Evolutionary conservation across 2,113 vertebrate species (phyloP).

Genomic region (Ibidorhyncha struthersii): DNA sequence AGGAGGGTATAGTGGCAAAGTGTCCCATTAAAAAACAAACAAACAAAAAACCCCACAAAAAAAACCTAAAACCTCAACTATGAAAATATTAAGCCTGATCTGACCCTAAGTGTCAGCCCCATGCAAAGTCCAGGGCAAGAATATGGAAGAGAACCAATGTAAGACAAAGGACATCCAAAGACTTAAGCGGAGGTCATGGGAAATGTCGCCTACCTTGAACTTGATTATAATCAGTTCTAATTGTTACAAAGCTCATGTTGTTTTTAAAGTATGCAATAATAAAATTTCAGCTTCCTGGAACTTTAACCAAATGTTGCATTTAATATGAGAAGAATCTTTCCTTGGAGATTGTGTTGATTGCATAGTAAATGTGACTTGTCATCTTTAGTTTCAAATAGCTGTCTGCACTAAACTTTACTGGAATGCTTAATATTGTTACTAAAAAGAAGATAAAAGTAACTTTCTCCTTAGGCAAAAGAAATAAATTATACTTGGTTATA

Average conservation of each 20-base stretch:
- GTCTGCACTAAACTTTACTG: neutral
- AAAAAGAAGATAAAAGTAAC: neutral
- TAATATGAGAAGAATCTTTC: neutral
- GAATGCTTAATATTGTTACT: neutral
- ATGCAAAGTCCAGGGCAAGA: neutral
- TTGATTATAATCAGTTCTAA: conserved; percentile 40
- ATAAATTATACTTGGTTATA: neutral
- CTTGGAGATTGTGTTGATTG: neutral
- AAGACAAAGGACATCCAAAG: neutral
- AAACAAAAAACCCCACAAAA: neutral
- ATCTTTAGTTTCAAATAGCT: neutral
- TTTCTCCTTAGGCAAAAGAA: neutral
- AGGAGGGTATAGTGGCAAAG: neutral
- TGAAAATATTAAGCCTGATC: neutral
- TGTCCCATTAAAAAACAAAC: neutral
- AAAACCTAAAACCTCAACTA: neutral
- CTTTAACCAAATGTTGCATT: neutral
- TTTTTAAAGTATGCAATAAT: conserved; percentile 1
- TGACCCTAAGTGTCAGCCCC: neutral
- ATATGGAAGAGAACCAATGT: neutral
- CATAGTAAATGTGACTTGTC: neutral
- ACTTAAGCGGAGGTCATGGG: conserved; percentile 16
- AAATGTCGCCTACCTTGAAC: conserved; percentile 31
- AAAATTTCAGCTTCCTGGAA: neutral
- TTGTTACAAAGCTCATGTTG: conserved; percentile 2